Percentiles rank a stretch among this genome's conserved stretches.
Conservation (phyloP, 2,888 invertebrate genomes). For the Bedellia somnulentella region DNA sequence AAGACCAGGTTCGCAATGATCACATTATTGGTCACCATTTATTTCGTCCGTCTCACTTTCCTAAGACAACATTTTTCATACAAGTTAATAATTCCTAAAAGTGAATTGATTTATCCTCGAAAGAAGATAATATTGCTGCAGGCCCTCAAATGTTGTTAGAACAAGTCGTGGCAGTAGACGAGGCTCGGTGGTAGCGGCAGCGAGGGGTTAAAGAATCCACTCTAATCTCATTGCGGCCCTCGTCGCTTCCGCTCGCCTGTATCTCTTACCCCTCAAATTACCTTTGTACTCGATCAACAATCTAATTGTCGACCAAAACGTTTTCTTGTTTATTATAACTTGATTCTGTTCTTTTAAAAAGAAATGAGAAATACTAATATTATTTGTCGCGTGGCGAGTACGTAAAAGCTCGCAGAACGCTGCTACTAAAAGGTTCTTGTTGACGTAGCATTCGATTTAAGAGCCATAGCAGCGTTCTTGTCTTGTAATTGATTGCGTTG, state of each 20-base stretch:
- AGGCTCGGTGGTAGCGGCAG: background rate
- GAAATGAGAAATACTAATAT: no score
- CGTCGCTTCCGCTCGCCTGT: conserved; percentile 38
- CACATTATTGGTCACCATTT: no score
- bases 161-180: conserved; percentile 15
- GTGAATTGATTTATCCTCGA: conserved; percentile 26
- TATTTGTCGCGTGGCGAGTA: conserved; percentile 31
- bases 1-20: no score
- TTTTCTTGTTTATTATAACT: conserved; percentile 33
- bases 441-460: conserved; percentile 54
- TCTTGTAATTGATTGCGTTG: conserved; percentile 61
- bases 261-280: conserved; percentile 34
- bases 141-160: conserved; percentile 59
- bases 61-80: no score
- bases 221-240: conserved; percentile 49
- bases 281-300: conserved; percentile 46
- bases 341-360: no score
- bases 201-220: background rate
- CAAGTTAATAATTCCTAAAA: no score
- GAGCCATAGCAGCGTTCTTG: conserved; percentile 43
- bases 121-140: conserved; percentile 46
- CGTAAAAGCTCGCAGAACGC: conserved; percentile 32
- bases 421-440: conserved; percentile 55
- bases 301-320: conserved; percentile 40
- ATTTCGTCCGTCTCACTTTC: no score